Base-by-base conservation (phyloP, 2,888 invertebrate genomes). In the Conistra vaccinii region DNA sequence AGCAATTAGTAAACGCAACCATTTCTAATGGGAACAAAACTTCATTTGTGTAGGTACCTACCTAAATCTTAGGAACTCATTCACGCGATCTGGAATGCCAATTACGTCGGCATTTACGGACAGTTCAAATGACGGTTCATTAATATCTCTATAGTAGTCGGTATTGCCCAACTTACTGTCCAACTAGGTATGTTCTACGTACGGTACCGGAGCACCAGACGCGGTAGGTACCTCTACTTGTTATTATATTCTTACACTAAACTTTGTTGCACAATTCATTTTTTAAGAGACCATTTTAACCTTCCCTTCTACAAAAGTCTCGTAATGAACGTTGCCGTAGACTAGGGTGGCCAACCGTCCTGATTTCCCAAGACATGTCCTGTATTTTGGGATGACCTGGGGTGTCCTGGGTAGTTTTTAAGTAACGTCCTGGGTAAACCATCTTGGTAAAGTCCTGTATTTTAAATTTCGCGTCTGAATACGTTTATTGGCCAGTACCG, bases 21-120 rank as follows among this genome's bases (percentile, higher is more conserved):
- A 35, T 75, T 62, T 69, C 48, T 17, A 60, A 68, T 55, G 63
- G 26, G 53, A 73, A 73, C 71, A 85, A 83, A 81, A 77, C 42
- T 39, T 73, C 45, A 35, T 76, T 83, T 75, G 69, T 75, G 51
- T 48, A n/a, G n/a, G n/a, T n/a, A n/a, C n/a, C n/a, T n/a, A n/a
- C n/a, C n/a, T n/a, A 81, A 78, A 74, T 80, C 76, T 81, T 65
- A 73, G 60, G 29, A 55, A 35, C 58, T 79, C 73, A 83, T 84
- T 81, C 71, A 85, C 20, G 69, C 12, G 69, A 78, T 78, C 57
- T 68, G 69, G 78, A 68, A 68, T 78, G 78, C 17, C 68, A 67
- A 74, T 67, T 67, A 75, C 35, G 45, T 57, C 55, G 45, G 45
- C 20, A 48, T 57, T 57, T 78, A 68, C 67, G n/a, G 45, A 32